Base-by-base conservation (phyloP, 2,113 vertebrate genomes). In the Vulpes ferrilata region DNA sequence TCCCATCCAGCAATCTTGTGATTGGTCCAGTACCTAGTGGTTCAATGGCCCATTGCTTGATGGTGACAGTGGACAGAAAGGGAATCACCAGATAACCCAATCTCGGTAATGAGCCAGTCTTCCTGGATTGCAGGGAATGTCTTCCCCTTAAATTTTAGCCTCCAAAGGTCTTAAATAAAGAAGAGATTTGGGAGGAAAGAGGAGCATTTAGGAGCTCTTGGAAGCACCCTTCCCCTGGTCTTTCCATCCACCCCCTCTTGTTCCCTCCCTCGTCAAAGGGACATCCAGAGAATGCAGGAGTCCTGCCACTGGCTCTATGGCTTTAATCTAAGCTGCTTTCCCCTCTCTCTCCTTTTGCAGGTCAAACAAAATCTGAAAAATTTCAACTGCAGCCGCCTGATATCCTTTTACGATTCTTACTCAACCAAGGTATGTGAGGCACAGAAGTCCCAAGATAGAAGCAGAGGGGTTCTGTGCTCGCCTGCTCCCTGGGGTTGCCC, bases 351-450 rank as follows among this genome's bases (percentile, higher is more conserved):
- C 55, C 57, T 89, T 91, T 57, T 80, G 51, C 83, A 97, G 97
- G 20, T 96, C 67, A 92, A 30, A 57, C 13, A 85, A 62, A 65
- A 9, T 48, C 51, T 87, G 83, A 67, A 96, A 43, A 78, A 11
- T 1, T 83, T 83, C 96, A 97, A 93, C 67, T 97, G 96, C 57
- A 96, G 92, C 13, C 73, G 93, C 4, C 51, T 97, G 73, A 23
- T 87, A 25, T 92, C 96, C 30, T 73, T 86, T 38, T 27, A 98
- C 0, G 95, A 98, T 53, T 98, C 98, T 81, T 98, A 98, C 82
- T 98, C 98, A 90, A 98, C 98, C 92, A 98, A 98, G 97, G 98
- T 98, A 88, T 86, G 7, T 83, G 27, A 84, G 27, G 35, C 60
- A 83, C 23, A 62, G 64, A 79, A 59, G 27, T 55, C 20, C 20